Percentiles rank a stretch among this genome's conserved stretches.
phyloP scores from a whole-genome alignment of 2,113 vertebrate species.

The Polypterus senegalus region DNA sequence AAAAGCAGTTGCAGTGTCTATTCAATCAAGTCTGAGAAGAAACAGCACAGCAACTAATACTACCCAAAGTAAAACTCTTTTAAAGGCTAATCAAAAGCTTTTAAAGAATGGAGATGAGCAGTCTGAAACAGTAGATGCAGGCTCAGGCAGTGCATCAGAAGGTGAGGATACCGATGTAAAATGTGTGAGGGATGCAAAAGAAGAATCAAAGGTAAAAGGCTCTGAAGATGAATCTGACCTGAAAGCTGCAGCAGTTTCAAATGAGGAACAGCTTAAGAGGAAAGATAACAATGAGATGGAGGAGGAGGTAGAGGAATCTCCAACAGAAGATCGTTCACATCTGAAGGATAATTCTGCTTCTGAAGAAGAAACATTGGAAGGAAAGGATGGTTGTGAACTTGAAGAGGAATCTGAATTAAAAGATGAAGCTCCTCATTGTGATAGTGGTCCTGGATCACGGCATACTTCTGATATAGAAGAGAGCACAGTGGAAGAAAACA shows the following conservation, averaged over 20 bases:
- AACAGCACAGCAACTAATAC: too few relatives aligned
- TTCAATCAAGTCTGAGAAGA: background rate
- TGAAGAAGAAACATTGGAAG: slow-evolving; percentile 32
- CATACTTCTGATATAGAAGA: slow-evolving; percentile 56
- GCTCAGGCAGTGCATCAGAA: slow-evolving; percentile 46
- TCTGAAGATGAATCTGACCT: background rate
- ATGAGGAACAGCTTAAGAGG: slow-evolving; percentile 3
- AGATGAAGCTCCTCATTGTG: slow-evolving; percentile 43
- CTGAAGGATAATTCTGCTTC: slow-evolving; percentile 5
- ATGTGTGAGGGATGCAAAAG: slow-evolving; percentile 9
- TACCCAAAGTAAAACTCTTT: too few relatives aligned
- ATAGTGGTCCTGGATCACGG: slow-evolving; percentile 57
- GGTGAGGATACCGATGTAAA: slow-evolving; percentile 20
- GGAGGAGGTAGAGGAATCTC: slow-evolving; percentile 37
- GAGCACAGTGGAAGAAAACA: slow-evolving; percentile 36
- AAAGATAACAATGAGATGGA: slow-evolving; percentile 18
- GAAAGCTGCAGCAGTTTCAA: background rate
- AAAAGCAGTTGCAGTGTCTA: background rate
- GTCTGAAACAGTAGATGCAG: slow-evolving; percentile 46
- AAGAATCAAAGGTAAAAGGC: slow-evolving; percentile 9
- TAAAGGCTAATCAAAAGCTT: slow-evolving; percentile 22
- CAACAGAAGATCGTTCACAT: slow-evolving; percentile 26
- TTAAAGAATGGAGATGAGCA: slow-evolving; percentile 32
- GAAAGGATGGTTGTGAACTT: slow-evolving; percentile 24
- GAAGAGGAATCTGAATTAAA: slow-evolving; percentile 40